Conservation (phyloP, 2,113 vertebrate genomes). For the Ursus arctos region DNA sequence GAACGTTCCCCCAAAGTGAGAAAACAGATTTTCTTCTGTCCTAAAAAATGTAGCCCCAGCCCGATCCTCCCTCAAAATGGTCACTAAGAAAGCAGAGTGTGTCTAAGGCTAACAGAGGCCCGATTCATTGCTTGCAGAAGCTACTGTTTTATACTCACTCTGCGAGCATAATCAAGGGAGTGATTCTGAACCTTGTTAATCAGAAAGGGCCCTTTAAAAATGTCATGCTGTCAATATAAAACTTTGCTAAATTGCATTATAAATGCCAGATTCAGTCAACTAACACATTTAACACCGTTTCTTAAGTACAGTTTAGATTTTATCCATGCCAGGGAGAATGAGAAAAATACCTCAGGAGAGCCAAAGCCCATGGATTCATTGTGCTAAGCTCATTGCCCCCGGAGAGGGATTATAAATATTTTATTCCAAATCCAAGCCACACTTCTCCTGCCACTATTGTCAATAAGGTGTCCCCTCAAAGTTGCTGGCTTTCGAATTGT, state of each 20-base stretch:
- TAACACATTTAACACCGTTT: constrained; percentile 82
- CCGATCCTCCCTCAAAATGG: constrained; percentile 63
- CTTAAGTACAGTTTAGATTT: constrained; percentile 84
- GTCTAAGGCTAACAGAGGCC: not conserved
- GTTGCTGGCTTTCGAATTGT: constrained; percentile 33
- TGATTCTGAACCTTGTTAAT: constrained; percentile 88
- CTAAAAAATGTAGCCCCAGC: constrained; percentile 11
- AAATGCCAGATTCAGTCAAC: constrained; percentile 87
- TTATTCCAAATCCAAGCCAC: constrained; percentile 63
- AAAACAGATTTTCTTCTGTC: constrained; percentile 47
- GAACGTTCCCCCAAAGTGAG: not conserved
- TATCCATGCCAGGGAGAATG: constrained; percentile 74
- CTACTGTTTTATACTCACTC: constrained; percentile 83
- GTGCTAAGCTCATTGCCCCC: constrained; percentile 64
- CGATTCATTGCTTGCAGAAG: constrained; percentile 82
- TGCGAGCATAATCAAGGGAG: constrained; percentile 84
- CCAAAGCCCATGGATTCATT: constrained; percentile 52
- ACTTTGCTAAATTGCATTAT: constrained; percentile 86
- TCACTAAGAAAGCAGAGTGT: constrained; percentile 58
- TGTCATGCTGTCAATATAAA: constrained; percentile 84
- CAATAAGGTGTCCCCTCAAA: constrained; percentile 16
- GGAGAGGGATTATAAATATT: constrained; percentile 79
- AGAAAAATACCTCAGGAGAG: constrained; percentile 73
- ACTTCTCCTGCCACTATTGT: not conserved
- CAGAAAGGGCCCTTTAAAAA: constrained; percentile 86